A percentile compares a stretch with the other conserved stretches of the same genome.
phyloP scores from a whole-genome alignment of 1,140 invertebrate species.

The Aporrectodea caliginosa region DNA sequence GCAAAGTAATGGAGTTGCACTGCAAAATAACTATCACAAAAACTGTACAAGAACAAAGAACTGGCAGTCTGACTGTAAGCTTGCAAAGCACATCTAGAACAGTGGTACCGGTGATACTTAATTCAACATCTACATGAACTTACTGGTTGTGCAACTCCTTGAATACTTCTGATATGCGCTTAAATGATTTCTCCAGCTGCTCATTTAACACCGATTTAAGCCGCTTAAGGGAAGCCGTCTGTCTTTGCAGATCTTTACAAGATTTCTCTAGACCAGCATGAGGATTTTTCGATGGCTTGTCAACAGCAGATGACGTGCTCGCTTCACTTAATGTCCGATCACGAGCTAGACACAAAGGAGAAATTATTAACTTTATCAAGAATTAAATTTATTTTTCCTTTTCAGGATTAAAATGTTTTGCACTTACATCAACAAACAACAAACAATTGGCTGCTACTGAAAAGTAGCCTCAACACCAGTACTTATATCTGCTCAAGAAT shows the following conservation, averaged over 20 bases:
- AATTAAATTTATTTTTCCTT: neutral
- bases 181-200: slow-evolving; percentile 45
- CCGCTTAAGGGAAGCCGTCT: slow-evolving; percentile 45
- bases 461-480: neutral
- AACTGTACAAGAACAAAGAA: too few species aligned
- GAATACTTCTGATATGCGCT: slow-evolving; percentile 46
- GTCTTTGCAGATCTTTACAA: slow-evolving; percentile 47
- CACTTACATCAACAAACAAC: neutral
- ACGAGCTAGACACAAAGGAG: slow-evolving; percentile 5
- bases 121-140: slow-evolving; percentile 20
- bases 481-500: too few species aligned
- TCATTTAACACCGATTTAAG: slow-evolving; percentile 40
- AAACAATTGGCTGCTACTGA: neutral
- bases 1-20: neutral
- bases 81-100: neutral
- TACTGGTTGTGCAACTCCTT: slow-evolving; percentile 45
- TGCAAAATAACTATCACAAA: neutral
- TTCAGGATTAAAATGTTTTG: neutral
- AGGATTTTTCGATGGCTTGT: slow-evolving; percentile 16
- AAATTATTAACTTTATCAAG: neutral
- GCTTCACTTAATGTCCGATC: slow-evolving; percentile 36
- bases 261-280: slow-evolving; percentile 47
- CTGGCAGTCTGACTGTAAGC: neutral
- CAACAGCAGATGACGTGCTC: slow-evolving; percentile 28
- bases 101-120: too few species aligned